These are phyloP conservation scores for Apodemia hepburni DNA, from an alignment of 2,888 invertebrate species.

Conservation along the genomic window DNA sequence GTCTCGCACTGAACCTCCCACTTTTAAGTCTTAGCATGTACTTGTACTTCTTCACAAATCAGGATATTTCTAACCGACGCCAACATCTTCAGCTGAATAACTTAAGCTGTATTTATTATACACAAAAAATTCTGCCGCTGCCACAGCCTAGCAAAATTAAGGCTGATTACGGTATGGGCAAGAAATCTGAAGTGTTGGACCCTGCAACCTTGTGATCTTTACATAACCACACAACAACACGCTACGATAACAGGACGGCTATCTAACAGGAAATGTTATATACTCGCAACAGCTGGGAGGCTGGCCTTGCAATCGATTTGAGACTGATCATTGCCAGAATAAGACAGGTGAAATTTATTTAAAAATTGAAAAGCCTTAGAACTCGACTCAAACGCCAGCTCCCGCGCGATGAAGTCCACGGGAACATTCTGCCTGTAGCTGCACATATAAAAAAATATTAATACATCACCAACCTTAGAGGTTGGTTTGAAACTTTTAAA, in stretches of 20 bases:
- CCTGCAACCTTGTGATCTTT: constrained; percentile 47
- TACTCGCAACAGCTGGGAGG: constrained; percentile 78
- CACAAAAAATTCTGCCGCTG: constrained; percentile 40
- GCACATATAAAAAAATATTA: constrained; percentile 80
- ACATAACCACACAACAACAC: constrained; percentile 68
- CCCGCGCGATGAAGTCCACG: constrained; percentile 91
- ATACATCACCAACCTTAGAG: constrained; percentile 53
- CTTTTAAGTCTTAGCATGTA: constrained; percentile 20
- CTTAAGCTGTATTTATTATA: constrained; percentile 33
- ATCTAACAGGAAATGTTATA: constrained; percentile 74
- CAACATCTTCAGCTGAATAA: constrained; percentile 44
- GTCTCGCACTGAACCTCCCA: constrained; percentile 32
- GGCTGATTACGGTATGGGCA: constrained; percentile 41
- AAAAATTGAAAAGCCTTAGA: constrained; percentile 95
- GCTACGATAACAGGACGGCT: constrained; percentile 56
- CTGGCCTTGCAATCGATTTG: constrained; percentile 95
- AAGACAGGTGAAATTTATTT: constrained; percentile 88
- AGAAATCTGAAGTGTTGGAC: constrained; percentile 43
- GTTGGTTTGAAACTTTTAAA: constrained; percentile 27
- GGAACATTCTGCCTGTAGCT: constrained; percentile 97
- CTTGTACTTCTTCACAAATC: constrained; percentile 30
- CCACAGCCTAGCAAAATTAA: constrained; percentile 63
- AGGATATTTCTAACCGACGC: constrained; percentile 31
- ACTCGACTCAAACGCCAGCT: constrained; percentile 92
- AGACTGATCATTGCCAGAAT: constrained; percentile 84